Evolutionary conservation across 1,140 invertebrate genomes (phyloP), one percentile per base, ranked within the genome.

Genomic region (Apis mellifera): DNA sequence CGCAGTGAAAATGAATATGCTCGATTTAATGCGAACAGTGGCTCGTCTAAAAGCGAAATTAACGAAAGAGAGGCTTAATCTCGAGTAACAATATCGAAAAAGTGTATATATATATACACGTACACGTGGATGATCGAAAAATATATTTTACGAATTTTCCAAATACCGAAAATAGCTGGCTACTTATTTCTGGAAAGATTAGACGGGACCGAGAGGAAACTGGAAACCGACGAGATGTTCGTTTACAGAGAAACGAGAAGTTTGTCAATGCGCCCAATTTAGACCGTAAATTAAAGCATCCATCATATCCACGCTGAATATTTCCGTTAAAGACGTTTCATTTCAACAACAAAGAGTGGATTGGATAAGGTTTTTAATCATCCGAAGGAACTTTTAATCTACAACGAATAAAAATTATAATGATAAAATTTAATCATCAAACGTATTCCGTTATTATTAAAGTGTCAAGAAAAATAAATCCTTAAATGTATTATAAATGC

Each of bases 111-210:
- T 19, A 12, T 73, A 48, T 15, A 69, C 9, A 52, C 52, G 52
- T 52, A 52, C 19, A 15, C 17, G 54, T 15, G 9, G 9, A 48
- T 9, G n/a, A 48, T 65, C 12, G 21, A 64, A 48, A 19, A 55
- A 65, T 59, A 80, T 15, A 48, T 55, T 68, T 21, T 48, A 55
- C 8, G 17, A 57, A 62, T 55, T 65, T 65, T 50, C 48, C 48
- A 70, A 75, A 77, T 42, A 69, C 73, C 55, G 48, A 82, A 82
- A 82, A 82, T 76, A 82, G 65, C 21, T 12, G 21, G 32, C 55
- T 26, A 65, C 65, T 77, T 82, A 77, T 77, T 77, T 77, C 73
- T 54, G 65, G 65, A 69, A 60, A 19, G 80, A 82, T 82, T 77
- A 76, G 73, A 48, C 26, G 71, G 62, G 60, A n/a, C 60, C 21